Evolutionary conservation across 2,113 vertebrate species (phyloP), one percentile per base, ranked within the genome.

Genomic region (Gymnogyps californianus): DNA sequence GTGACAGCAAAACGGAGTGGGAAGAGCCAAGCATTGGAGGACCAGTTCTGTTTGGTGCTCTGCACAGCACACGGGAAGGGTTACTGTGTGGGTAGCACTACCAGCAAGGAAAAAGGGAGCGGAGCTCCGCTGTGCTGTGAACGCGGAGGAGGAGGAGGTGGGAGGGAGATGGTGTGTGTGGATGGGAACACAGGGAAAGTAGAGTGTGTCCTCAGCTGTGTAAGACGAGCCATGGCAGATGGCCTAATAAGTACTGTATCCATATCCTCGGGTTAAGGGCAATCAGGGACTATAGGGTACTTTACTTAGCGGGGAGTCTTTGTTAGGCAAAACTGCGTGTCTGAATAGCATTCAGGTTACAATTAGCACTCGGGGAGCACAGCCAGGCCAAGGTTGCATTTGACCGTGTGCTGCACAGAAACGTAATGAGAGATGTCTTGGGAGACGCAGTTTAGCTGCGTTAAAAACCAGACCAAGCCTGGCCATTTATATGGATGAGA

Each of bases 221-320:
- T 29, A 38, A 66, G 79, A 66, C 9, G 4, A 95, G 34, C 62
- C 25, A 7, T 0, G 7, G 82, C 76, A 93, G 95, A 94, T 81
- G 86, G 94, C 74, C 34, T 26, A 15, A 57, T 8, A 34, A 93
- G 91, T 78, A 24, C 72, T 62, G 64, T 87, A 94, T 71, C 86
- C 72, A 31, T 32, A 59, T 10, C 88, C 82, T n/a, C 24, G 44
- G 40, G 71, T 62, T 51, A 88, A 94, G 76, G 92, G 79, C 67
- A 83, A 49, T 25, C 75, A 16, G 55, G 47, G 76, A 59, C 89
- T 46, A 2, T 0, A 18, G 44, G 46, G 76, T 13, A 55, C 55
- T 93, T 12, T 6, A 11, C 83, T 83, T 42, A 76, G 83, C n/a
- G 1, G 83, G 77, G 80, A 90, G 80, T 13, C 90, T 93, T 92